phyloP scores from a whole-genome alignment of 2,797 vertebrate species.

The Tolypeutes matacus region DNA sequence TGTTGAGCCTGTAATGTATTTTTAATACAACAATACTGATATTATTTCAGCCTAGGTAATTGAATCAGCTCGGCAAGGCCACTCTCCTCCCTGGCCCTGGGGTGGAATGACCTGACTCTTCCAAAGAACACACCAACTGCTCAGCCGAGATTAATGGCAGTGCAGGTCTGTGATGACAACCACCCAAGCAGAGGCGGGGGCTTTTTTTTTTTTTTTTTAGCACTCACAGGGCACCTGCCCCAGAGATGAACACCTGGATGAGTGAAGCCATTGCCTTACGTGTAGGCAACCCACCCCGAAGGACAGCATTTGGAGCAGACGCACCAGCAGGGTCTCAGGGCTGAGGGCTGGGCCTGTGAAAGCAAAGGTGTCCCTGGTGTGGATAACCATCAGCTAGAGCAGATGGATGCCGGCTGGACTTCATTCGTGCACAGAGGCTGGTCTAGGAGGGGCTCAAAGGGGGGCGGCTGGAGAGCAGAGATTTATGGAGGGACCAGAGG shows the following conservation, averaged over 20 bases:
- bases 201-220: too few species aligned
- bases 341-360: rapidly evolving
- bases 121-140: not conserved
- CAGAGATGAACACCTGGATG: not conserved
- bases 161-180: not conserved
- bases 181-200: not conserved
- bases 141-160: not conserved
- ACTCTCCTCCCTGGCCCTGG: not conserved
- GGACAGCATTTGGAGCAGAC: not conserved
- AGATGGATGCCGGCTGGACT: rapidly evolving
- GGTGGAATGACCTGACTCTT: not conserved
- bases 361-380: not conserved
- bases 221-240: not conserved
- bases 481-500: not conserved
- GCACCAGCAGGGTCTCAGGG: not conserved
- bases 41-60: conserved; percentile 7
- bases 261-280: not conserved
- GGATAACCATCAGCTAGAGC: rapidly evolving
- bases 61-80: not conserved
- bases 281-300: not conserved
- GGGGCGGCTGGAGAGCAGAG: not conserved
- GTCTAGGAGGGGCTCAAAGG: not conserved
- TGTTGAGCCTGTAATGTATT: not conserved
- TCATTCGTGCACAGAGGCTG: not conserved
- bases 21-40: conserved; percentile 1